phyloP scores from a whole-genome alignment of 2,113 vertebrate species.

The Microtus montanus region DNA sequence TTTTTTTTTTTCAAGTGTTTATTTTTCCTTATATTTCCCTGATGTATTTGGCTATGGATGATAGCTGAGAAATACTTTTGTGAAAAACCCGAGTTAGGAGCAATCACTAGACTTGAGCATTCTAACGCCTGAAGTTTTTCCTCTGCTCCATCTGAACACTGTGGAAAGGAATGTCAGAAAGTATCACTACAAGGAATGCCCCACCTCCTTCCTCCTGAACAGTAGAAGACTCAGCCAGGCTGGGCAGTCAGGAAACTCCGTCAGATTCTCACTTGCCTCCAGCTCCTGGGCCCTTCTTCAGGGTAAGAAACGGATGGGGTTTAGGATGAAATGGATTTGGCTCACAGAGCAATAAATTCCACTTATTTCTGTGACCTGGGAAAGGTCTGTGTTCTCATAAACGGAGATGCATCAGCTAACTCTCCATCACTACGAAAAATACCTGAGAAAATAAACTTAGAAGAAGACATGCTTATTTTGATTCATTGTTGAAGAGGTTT shows the following conservation, averaged over 20 bases:
- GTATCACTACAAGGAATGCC: not conserved
- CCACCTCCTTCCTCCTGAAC: not conserved
- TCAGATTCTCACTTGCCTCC: not conserved
- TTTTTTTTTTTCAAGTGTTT: too few species aligned
- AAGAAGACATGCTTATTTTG: not conserved
- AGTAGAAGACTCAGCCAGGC: not conserved
- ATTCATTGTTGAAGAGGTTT: not conserved
- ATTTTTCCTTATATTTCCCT: not conserved
- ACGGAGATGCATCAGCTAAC: not conserved
- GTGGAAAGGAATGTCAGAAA: not conserved
- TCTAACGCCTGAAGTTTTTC: not conserved
- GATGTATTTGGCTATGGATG: not conserved
- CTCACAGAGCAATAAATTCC: not conserved
- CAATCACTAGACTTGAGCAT: not conserved
- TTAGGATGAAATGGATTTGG: not conserved
- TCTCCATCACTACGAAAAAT: not conserved
- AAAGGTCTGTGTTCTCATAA: not conserved
- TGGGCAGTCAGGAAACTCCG: not conserved
- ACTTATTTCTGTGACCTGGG: not conserved
- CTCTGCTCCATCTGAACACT: not conserved
- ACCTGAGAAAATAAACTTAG: not conserved
- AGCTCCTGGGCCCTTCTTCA: not conserved
- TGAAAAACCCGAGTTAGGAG: not conserved
- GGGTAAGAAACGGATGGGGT: not conserved
- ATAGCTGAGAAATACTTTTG: not conserved